Conservation (phyloP, 2,888 invertebrate species). For the Sphinx pinastri region DNA sequence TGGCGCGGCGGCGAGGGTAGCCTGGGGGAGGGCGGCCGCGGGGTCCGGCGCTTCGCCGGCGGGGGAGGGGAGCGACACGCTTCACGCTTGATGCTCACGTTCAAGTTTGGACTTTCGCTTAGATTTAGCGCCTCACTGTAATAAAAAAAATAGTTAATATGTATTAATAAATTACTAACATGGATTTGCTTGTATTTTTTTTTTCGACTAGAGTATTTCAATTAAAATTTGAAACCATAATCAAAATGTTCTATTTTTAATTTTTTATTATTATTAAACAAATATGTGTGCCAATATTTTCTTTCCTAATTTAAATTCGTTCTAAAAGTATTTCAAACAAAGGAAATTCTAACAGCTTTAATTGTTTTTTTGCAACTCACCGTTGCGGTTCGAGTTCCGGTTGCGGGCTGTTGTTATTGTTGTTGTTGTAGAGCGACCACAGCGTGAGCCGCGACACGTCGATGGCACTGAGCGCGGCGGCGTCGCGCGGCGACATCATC, state of each 20-base stretch:
- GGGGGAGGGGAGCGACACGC: slow-evolving; percentile 84
- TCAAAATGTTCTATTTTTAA: no score
- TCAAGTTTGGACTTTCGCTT: slow-evolving; percentile 84
- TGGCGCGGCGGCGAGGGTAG: slow-evolving; percentile 50
- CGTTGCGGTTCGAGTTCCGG: slow-evolving; percentile 78
- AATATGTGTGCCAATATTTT: slow-evolving; percentile 26
- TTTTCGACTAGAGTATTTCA: no score
- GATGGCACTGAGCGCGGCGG: slow-evolving; percentile 85
- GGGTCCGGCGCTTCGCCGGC: slow-evolving; percentile 83
- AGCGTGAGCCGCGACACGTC: slow-evolving; percentile 91
- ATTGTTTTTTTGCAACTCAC: slow-evolving; percentile 43
- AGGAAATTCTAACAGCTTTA: no score
- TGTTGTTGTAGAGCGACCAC: slow-evolving; percentile 93
- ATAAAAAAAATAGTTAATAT: slow-evolving; percentile 31
- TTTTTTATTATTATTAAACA: neutral
- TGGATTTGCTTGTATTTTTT: no score
- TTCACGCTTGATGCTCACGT: slow-evolving; percentile 69
- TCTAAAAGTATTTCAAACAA: neutral
- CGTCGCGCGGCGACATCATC: slow-evolving; percentile 80
- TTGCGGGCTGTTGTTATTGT: slow-evolving; percentile 84
- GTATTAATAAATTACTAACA: no score
- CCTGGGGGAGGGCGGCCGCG: slow-evolving; percentile 63
- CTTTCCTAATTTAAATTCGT: neutral
- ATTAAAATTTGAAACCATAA: no score
- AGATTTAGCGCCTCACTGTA: slow-evolving; percentile 93